phyloP scores from a whole-genome alignment of 2,797 vertebrate species.

The Peromyscus nudipes region DNA sequence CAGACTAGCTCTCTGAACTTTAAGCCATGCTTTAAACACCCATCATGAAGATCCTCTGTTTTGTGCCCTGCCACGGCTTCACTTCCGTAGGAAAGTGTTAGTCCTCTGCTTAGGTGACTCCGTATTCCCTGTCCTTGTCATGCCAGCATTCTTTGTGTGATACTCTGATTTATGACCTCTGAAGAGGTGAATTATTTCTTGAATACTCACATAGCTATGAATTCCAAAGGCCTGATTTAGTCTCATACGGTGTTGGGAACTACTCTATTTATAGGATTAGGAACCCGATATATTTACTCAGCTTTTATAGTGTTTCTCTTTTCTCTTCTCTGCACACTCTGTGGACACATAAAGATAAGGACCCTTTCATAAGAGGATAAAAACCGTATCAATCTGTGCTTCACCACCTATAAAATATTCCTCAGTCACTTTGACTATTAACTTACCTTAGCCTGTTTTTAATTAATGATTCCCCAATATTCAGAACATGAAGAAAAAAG shows the following conservation, averaged over 20 bases:
- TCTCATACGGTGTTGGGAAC: neutral
- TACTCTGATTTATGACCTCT: slow-evolving; percentile 19
- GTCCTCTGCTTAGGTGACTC: neutral
- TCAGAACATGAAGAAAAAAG: neutral
- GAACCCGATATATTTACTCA: neutral
- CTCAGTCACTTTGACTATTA: neutral
- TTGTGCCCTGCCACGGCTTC: neutral
- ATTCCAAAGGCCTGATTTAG: slow-evolving; percentile 7
- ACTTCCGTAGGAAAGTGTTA: neutral
- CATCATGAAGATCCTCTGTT: neutral
- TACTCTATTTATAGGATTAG: neutral
- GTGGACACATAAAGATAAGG: neutral
- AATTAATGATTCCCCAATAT: neutral
- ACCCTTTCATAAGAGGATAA: neutral
- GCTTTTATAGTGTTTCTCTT: neutral
- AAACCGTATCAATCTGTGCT: neutral
- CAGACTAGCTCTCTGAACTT: neutral
- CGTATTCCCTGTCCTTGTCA: neutral
- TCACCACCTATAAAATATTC: neutral
- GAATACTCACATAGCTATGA: neutral
- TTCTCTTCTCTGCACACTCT: neutral
- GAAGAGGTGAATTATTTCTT: slow-evolving; percentile 25
- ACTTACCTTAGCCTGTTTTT: neutral
- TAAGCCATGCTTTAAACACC: slow-evolving; percentile 42
- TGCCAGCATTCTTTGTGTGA: neutral